Evolutionary conservation across 2,113 vertebrate species (phyloP), one percentile per base, ranked within the genome.

Genomic region (Pristiophorus japonicus): DNA sequence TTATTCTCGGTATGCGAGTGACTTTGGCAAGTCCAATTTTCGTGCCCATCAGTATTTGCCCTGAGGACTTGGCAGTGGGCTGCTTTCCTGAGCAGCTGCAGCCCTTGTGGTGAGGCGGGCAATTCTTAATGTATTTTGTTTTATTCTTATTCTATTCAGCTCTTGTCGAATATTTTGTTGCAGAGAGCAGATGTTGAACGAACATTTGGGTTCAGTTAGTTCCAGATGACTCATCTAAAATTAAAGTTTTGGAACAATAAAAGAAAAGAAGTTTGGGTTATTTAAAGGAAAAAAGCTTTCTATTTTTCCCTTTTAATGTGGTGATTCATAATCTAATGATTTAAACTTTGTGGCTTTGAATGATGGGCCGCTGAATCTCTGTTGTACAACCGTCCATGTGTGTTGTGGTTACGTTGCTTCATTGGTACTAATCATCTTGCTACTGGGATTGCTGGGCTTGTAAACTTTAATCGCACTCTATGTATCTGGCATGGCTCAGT

Each of bases 191-290:
- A 70, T 94, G 93, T 73, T 94, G 66, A 65, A 67, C 66, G 63
- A 94, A 94, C 91, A 67, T 59, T 94, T 94, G 93, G 8, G 66
- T 73, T 51, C 27, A 70, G 51, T 94, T 94, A 47, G 45, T 94
- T 94, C 38, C 93, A 94, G 93, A 47, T 94, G 93, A 51, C 65
- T 16, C 42, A 30, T 47, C 62, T 62, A 91, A 94, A 94, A 70
- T 66, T 94, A 66, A 27, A 51, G 70, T 12, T 67, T 47, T 94
- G 38, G 38, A 47, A 30, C 24, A 45, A 66, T 67, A 94, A 92
- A 63, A 81, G 11, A 42, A 42, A 88, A 30, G 59, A 38, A 92
- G 65, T 24, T 45, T 70, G 66, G 42, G 38, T 70, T 73, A 70
- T 94, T 94, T 73, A 94, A 67, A 38, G 63, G 55, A 38, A 65